Evolutionary conservation across 2,113 vertebrate genomes (phyloP).

Genomic region (Jaculus jaculus): DNA sequence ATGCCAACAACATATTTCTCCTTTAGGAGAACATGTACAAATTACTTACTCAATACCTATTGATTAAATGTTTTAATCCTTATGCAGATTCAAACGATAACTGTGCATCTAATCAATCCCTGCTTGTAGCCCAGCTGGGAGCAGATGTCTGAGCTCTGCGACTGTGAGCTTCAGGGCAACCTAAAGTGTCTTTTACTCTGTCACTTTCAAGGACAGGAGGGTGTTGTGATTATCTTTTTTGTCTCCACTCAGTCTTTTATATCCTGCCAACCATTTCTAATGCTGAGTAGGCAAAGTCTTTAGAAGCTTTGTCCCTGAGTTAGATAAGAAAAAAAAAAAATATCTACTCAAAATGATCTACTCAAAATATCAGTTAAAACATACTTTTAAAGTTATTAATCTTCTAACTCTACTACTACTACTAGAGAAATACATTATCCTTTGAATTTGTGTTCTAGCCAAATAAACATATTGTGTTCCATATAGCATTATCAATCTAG

Average conservation of each 20-base stretch:
- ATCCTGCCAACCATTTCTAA: not conserved
- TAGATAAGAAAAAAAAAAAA: not conserved
- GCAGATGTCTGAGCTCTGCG: slow-evolving; percentile 19
- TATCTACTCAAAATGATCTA: not conserved
- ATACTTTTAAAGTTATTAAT: not conserved
- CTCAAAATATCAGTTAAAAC: not conserved
- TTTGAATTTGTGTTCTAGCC: not conserved
- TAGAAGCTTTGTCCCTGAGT: not conserved
- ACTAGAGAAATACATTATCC: not conserved
- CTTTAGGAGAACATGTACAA: slow-evolving; percentile 37
- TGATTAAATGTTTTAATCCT: slow-evolving; percentile 65
- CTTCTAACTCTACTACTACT: not conserved
- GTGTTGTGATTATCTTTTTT: not conserved
- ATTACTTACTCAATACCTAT: slow-evolving; percentile 72
- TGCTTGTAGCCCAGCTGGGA: not conserved
- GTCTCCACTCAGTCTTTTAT: not conserved
- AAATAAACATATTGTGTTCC: not conserved
- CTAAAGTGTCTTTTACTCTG: not conserved
- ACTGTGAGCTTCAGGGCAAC: slow-evolving; percentile 9
- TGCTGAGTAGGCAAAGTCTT: not conserved
- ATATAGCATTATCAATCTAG: not conserved
- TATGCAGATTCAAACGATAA: slow-evolving; percentile 69
- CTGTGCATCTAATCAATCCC: slow-evolving; percentile 50
- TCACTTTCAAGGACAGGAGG: slow-evolving; percentile 48
- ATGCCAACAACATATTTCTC: slow-evolving; percentile 49